Evolutionary conservation across 2,888 invertebrate genomes (phyloP).

Genomic region (Eurytoma adleriae): DNA sequence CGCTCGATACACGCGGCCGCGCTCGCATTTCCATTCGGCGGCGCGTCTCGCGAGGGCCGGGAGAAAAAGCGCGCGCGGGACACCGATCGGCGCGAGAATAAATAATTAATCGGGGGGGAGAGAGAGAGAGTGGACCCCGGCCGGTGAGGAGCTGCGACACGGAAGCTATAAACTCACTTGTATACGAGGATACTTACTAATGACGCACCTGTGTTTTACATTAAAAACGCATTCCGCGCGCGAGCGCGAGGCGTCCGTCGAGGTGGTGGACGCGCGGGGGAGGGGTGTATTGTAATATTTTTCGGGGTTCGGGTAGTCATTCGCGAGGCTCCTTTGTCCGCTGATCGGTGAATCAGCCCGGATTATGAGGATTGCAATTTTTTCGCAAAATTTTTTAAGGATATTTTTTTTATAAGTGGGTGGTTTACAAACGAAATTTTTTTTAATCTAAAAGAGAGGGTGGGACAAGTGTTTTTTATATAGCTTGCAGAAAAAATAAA

Average conservation of each 20-base stretch:
- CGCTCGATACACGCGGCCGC: not conserved
- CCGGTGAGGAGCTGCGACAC: constrained; percentile 24
- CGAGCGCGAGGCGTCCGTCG: not conserved
- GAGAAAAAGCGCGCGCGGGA: constrained; percentile 31
- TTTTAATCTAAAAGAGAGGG: too few species aligned
- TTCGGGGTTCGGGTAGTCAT: constrained; percentile 12
- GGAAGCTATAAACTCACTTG: constrained; percentile 55
- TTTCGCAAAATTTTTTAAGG: too few species aligned
- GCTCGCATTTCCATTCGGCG: constrained; percentile 41
- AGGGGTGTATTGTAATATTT: constrained; percentile 25
- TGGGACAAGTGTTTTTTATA: too few species aligned
- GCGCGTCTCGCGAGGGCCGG: constrained; percentile 16
- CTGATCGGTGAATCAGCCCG: not conserved
- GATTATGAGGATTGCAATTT: too few species aligned
- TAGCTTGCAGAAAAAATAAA: too few species aligned
- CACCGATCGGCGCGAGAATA: constrained; percentile 47
- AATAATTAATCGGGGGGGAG: constrained; percentile 52
- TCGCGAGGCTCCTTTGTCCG: not conserved
- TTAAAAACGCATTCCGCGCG: constrained; percentile 37
- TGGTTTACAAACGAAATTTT: too few species aligned
- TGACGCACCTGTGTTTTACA: constrained; percentile 55
- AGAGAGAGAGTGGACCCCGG: not conserved
- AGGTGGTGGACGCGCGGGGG: constrained; percentile 1
- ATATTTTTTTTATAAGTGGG: too few species aligned
- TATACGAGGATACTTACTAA: constrained; percentile 56